Evolutionary conservation across 1,140 invertebrate species (phyloP).

Genomic region (Drosophila obscura): DNA sequence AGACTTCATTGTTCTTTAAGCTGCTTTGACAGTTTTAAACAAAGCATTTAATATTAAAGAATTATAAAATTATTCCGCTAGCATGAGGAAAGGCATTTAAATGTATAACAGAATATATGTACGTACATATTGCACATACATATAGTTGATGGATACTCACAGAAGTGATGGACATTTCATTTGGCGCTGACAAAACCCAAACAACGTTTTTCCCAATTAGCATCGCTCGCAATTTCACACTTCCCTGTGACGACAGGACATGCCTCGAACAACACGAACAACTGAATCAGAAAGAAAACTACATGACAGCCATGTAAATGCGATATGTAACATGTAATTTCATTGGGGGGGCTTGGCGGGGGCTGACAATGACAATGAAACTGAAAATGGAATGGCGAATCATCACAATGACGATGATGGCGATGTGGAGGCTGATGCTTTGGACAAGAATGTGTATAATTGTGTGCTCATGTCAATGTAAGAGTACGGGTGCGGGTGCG

Average conservation of each 20-base stretch:
- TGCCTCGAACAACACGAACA: slow-evolving; percentile 15
- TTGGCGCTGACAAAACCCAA: not conserved
- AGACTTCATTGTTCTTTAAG: not conserved
- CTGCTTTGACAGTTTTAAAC: too few relatives aligned
- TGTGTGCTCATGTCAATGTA: slow-evolving; percentile 49
- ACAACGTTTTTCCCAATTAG: slow-evolving; percentile 13
- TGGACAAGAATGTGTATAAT: slow-evolving; percentile 45
- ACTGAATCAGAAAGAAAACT: slow-evolving; percentile 32
- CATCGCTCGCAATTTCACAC: not conserved
- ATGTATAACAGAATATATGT: too few relatives aligned
- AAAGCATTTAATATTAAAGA: too few relatives aligned
- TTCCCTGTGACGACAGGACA: slow-evolving; percentile 3
- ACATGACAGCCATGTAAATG: slow-evolving; percentile 50
- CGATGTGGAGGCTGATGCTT: slow-evolving; percentile 25
- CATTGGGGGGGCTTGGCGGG: slow-evolving; percentile 2
- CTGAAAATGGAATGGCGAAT: not conserved
- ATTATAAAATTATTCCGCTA: too few relatives aligned
- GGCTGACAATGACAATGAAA: slow-evolving; percentile 35
- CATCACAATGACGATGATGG: slow-evolving; percentile 1
- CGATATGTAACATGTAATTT: slow-evolving; percentile 59
- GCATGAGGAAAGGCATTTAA: too few relatives aligned
- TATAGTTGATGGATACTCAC: too few relatives aligned
- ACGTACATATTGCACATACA: too few relatives aligned
- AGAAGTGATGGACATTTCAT: not conserved
- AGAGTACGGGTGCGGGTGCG: slow-evolving; percentile 5